Evolutionary conservation across 2,113 vertebrate species (phyloP), one percentile per base, ranked within the genome.

Genomic region (Aptenodytes patagonicus): DNA sequence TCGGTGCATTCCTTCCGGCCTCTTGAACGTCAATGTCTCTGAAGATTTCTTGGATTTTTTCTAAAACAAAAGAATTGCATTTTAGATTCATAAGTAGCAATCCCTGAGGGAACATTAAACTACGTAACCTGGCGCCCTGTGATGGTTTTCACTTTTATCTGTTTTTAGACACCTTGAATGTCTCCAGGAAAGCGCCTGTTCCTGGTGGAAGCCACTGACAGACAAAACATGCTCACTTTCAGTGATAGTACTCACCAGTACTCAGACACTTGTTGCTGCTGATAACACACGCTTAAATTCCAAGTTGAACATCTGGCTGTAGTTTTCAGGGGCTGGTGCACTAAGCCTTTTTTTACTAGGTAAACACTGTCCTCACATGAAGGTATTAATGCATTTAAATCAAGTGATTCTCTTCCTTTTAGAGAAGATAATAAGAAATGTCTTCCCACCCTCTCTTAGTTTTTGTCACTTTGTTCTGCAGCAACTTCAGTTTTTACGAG

Each of bases 1-100:
- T 92, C 99, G 97, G 97, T 99, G 99, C 99, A 99, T 99, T 93
- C 99, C 99, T 95, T 99, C 99, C 0, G 99, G 99, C 87, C 99
- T 99, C 97, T 99, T 99, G 97, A 99, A 99, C 0, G 99, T 99
- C 95, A 99, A 81, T 0, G 99, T 99, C 97, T 99, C 99, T 4
- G 99, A 99, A 47, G 99, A 97, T 80, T 99, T 99, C 98, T 99
- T 99, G 78, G 98, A 98, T 96, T 99, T 99, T 99, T 99, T 99
- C 99, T 99, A 95, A 88, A 94, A 96, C 15, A 83, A n/a, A 94
- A 88, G 6, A 91, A 89, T 2, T 44, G n/a, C 42, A 81, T 79
- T 93, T 93, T 46, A 87, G 58, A 70, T 62, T 77, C 55, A 85
- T 58, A 91, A 49, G 13, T 0, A 71, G 40, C 49, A 94, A 26